Base-by-base conservation (phyloP, 2,797 vertebrate genomes). In the Babyrousa celebensis region DNA sequence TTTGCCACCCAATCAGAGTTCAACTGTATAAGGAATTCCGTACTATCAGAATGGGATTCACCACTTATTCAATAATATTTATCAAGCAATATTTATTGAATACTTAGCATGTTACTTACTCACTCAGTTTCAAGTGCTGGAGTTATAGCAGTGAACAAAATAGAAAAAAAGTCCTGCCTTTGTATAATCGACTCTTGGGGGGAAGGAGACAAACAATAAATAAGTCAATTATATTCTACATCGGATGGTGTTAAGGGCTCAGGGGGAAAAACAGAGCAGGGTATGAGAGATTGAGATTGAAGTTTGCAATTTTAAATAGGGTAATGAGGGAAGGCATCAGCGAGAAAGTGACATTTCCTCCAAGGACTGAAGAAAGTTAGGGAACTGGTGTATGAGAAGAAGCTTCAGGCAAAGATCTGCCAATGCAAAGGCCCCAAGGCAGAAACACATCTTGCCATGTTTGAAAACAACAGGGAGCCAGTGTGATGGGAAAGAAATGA, bases 1-100 rank as follows among this genome's bases (percentile, higher is more conserved):
- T 68, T 90, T 54, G 11, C 12, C 74, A 70, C n/a, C 62, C 85
- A 75, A 71, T 74, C 48, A 85, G 68, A 78, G 82, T 85, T 92
- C 27, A 82, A 48, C 29, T 74, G 12, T n/a, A 1, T 21, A 74
- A 84, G 29, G 52, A 80, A 63, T 78, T 95, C 65, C 91, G 32
- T 20, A 5, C 20, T 27, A 5, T 25, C 25, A 77, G 36, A 60
- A 72, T 11, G 12, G n/a, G 29, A 77, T 36, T 87, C 48, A 54
- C 74, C 54, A 84, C n/a, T 90, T 23, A 68, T 54, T 54, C 12
- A 78, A 74, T 23, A 80, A 18, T 72, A 63, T 40, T 75, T 67
- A 85, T 72, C 27, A 5, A 83, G 70, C 4, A 80, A 7, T 85
- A 23, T 32, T 91, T 85, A 78, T 32, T 70, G 68, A 93, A 95